These are phyloP conservation scores for Lichenostomus cassidix DNA, from an alignment of 2,113 vertebrate genomes.

Conservation along the genomic window DNA sequence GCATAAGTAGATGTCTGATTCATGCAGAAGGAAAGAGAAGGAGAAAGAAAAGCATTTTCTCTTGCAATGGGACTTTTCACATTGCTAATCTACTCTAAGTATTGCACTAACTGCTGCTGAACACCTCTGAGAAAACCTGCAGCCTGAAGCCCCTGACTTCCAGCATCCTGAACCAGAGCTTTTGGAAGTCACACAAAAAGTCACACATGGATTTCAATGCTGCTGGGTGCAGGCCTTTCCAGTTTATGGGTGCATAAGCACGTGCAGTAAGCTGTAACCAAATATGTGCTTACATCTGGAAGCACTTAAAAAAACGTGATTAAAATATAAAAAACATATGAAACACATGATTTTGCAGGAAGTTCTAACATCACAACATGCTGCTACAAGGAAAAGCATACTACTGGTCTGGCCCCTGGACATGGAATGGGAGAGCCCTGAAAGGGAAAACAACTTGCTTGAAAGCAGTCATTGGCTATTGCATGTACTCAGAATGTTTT, in stretches of 20 bases:
- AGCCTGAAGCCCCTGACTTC: not conserved
- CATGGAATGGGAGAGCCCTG: not conserved
- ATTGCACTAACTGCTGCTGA: not conserved
- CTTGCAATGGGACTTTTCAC: not conserved
- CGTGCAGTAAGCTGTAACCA: not conserved
- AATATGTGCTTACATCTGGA: conserved; percentile 36
- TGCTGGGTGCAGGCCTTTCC: not conserved
- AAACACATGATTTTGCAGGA: conserved; percentile 46
- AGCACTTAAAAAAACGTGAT: conserved; percentile 15
- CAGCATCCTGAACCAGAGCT: not conserved
- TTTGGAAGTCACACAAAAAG: not conserved
- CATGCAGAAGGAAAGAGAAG: not conserved
- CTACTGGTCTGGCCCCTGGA: not conserved
- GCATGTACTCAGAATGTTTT: not conserved
- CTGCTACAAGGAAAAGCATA: conserved; percentile 37
- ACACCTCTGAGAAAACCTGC: not conserved
- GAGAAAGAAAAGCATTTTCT: not conserved
- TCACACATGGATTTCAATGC: not conserved
- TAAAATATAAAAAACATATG: conserved; percentile 29
- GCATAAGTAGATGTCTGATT: not conserved
- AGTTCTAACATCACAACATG: conserved; percentile 30
- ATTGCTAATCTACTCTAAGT: not conserved
- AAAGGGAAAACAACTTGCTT: not conserved
- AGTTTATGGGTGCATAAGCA: not conserved
- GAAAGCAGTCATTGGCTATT: not conserved